Percentiles rank a stretch among this genome's conserved stretches.
These are phyloP conservation scores for Bos javanicus DNA, from an alignment of 2,113 vertebrate species.

Conservation along the genomic window DNA sequence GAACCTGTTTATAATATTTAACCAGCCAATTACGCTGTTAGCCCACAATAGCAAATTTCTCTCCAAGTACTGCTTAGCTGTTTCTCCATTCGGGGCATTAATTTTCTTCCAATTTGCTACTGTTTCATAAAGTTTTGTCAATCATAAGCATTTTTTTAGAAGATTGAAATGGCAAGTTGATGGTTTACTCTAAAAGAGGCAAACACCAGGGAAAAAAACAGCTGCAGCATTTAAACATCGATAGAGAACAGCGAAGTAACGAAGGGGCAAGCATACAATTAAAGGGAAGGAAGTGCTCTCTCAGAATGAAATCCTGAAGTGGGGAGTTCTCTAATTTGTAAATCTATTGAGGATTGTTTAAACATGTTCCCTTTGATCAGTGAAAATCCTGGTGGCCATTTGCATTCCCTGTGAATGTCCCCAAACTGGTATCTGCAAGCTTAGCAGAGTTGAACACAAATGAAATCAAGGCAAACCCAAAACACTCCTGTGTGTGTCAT, in stretches of 20 bases:
- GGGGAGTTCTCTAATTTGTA: slow-evolving; percentile 33
- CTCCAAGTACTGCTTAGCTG: slow-evolving; percentile 24
- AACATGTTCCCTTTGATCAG: slow-evolving; percentile 42
- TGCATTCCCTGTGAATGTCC: slow-evolving; percentile 23
- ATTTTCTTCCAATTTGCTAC: slow-evolving; percentile 66
- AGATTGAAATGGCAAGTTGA: slow-evolving; percentile 70
- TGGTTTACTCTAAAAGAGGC: slow-evolving; percentile 67
- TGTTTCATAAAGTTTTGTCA: slow-evolving; percentile 71
- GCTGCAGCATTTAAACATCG: slow-evolving; percentile 63
- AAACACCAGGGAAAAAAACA: slow-evolving; percentile 55
- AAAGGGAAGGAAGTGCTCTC: slow-evolving; percentile 53
- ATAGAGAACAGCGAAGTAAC: slow-evolving; percentile 54
- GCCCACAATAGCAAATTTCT: slow-evolving; percentile 58
- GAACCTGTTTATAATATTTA: slow-evolving; percentile 45
- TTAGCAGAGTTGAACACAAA: slow-evolving; percentile 1
- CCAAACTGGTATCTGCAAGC: slow-evolving; percentile 2
- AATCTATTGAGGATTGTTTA: slow-evolving; percentile 55
- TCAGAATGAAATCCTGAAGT: slow-evolving; percentile 1
- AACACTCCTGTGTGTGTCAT: rapidly evolving
- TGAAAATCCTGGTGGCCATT: slow-evolving; percentile 17
- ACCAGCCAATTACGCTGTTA: slow-evolving; percentile 55
- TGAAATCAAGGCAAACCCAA: not conserved
- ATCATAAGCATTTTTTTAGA: slow-evolving; percentile 53
- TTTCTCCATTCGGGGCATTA: slow-evolving; percentile 47
- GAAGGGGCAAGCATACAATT: slow-evolving; percentile 59